A percentile compares a stretch with the other conserved stretches of the same genome.
Evolutionary conservation across 2,888 invertebrate species (phyloP).

Genomic region (Agrochola macilenta): DNA sequence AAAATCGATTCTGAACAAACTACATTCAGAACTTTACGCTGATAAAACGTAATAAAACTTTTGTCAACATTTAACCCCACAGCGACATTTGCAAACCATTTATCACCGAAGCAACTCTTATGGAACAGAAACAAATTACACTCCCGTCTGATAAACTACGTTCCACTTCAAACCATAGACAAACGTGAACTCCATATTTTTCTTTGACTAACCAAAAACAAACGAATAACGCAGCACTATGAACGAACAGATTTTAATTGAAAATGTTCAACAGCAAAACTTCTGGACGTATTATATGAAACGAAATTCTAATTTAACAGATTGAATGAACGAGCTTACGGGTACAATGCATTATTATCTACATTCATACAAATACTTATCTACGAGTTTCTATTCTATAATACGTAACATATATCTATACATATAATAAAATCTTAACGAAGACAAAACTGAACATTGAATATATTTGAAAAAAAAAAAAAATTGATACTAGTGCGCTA

Average conservation of each 20-base stretch:
- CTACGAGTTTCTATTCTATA: too few relatives aligned
- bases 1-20: not conserved
- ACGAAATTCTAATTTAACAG: conserved; percentile 51
- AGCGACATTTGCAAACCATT: conserved; percentile 20
- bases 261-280: conserved; percentile 44
- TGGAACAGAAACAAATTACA: conserved; percentile 44
- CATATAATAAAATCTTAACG: too few relatives aligned
- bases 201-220: conserved; percentile 47
- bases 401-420: too few relatives aligned
- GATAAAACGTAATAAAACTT: not conserved
- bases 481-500: too few relatives aligned
- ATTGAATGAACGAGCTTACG: conserved; percentile 31
- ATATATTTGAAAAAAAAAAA: too few relatives aligned
- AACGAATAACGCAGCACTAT: conserved; percentile 24
- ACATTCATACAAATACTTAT: not conserved
- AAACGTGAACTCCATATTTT: conserved; percentile 39
- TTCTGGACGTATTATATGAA: conserved; percentile 32
- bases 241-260: conserved; percentile 53
- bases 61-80: not conserved
- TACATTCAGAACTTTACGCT: not conserved
- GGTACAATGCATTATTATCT: not conserved
- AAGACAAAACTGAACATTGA: too few relatives aligned
- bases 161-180: conserved; percentile 16
- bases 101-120: conserved; percentile 26
- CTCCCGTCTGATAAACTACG: conserved; percentile 29